Conservation (phyloP, 2,888 invertebrate species). For the Belgica antarctica region DNA sequence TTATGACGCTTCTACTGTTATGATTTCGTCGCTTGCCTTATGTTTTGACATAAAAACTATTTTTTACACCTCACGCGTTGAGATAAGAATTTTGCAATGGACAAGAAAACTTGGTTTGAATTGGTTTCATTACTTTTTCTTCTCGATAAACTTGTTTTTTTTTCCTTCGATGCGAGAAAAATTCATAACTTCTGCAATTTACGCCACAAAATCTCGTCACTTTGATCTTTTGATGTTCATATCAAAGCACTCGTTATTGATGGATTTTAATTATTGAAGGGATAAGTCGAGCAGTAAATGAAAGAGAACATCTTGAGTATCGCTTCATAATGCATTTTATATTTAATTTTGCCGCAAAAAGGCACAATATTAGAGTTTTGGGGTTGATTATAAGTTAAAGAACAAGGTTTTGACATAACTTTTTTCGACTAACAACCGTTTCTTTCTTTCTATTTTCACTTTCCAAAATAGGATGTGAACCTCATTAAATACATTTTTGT, state of each 20-base stretch:
- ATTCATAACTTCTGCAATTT: background rate
- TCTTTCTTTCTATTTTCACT: too few relatives aligned
- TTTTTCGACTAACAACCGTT: too few relatives aligned
- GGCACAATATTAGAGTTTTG: too few relatives aligned
- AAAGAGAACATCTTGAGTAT: background rate
- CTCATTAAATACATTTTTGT: too few relatives aligned
- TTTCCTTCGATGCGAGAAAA: background rate
- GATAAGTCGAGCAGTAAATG: background rate
- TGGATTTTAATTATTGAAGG: constrained; percentile 18
- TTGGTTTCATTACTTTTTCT: background rate
- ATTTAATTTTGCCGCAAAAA: background rate
- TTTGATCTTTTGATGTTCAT: constrained; percentile 8
- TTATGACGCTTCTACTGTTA: background rate
- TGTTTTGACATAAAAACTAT: background rate
- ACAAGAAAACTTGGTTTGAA: background rate
- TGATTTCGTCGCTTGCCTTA: background rate
- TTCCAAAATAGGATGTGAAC: too few relatives aligned
- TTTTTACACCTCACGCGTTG: constrained; percentile 1
- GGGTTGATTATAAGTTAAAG: too few relatives aligned
- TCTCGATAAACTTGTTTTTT: background rate
- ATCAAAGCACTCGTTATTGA: background rate
- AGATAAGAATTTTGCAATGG: background rate
- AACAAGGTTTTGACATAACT: too few relatives aligned
- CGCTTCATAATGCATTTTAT: constrained; percentile 4
- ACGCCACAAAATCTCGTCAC: background rate